Percentiles rank a stretch among this genome's conserved stretches.
Evolutionary conservation across 1,140 invertebrate genomes (phyloP).

Genomic region (Neomicropteryx cornuta): DNA sequence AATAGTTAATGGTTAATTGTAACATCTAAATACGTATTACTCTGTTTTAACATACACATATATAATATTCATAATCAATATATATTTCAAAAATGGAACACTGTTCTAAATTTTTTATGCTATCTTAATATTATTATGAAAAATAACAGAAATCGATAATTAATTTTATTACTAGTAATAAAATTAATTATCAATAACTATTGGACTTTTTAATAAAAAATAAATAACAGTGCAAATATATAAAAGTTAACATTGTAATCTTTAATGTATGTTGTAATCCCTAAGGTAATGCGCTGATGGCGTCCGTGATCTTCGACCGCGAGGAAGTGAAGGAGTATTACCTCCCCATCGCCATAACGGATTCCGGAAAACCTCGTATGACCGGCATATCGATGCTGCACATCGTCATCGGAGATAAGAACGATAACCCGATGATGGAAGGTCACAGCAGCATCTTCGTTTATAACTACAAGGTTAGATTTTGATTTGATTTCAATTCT

Average conservation of each 20-base stretch:
- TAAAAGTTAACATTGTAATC: too few species aligned
- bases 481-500: neutral
- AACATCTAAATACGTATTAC: too few species aligned
- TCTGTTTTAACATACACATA: too few species aligned
- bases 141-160: too few species aligned
- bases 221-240: neutral
- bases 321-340: slow-evolving; percentile 79
- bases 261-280: too few species aligned
- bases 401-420: slow-evolving; percentile 82
- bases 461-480: slow-evolving; percentile 72
- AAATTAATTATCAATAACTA: too few species aligned
- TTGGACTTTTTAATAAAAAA: neutral
- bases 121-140: too few species aligned
- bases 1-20: too few species aligned
- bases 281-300: slow-evolving; percentile 40
- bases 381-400: slow-evolving; percentile 66
- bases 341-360: slow-evolving; percentile 78
- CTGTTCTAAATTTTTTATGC: too few species aligned
- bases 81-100: too few species aligned
- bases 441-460: slow-evolving; percentile 82
- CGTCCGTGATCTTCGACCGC: slow-evolving; percentile 70
- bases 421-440: slow-evolving; percentile 75
- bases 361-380: slow-evolving; percentile 59
- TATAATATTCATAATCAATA: too few species aligned
- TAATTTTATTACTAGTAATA: too few species aligned